phyloP scores from a whole-genome alignment of 2,797 vertebrate genomes.

The Oreortyx pictus region DNA sequence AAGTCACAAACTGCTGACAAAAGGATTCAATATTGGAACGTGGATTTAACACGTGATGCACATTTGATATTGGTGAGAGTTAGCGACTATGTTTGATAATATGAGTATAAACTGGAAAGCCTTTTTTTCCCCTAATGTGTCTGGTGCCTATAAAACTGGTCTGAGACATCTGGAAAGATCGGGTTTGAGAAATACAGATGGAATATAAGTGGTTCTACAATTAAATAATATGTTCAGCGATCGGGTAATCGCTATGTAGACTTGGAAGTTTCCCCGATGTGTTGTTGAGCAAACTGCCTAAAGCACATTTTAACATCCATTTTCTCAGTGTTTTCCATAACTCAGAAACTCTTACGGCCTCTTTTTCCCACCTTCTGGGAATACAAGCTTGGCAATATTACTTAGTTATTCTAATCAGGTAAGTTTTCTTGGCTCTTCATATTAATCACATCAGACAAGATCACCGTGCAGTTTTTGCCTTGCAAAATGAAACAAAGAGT shows the following conservation, averaged over 20 bases:
- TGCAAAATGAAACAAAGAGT: conserved; percentile 62
- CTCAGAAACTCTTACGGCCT: conserved; percentile 69
- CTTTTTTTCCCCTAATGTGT: conserved; percentile 74
- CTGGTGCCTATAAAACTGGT: conserved; percentile 77
- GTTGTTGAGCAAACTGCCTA: conserved; percentile 76
- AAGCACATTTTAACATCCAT: conserved; percentile 77
- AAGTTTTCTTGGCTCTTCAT: conserved; percentile 74
- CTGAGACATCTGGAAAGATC: conserved; percentile 79
- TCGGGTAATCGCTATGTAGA: conserved; percentile 72
- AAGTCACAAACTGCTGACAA: conserved; percentile 65
- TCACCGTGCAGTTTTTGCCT: conserved; percentile 56
- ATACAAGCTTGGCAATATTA: conserved; percentile 75
- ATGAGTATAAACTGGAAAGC: conserved; percentile 65
- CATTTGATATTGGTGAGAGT: conserved; percentile 72
- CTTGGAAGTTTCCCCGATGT: conserved; percentile 77
- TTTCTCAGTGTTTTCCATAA: conserved; percentile 76
- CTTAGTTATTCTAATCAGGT: conserved; percentile 77
- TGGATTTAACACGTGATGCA: conserved; percentile 67
- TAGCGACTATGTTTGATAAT: conserved; percentile 68
- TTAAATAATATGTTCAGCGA: conserved; percentile 75
- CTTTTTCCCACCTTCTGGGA: conserved; percentile 70
- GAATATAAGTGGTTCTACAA: conserved; percentile 76
- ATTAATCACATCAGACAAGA: conserved; percentile 75
- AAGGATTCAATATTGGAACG: conserved; percentile 55
- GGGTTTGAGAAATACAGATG: conserved; percentile 77